A percentile compares a stretch with the other conserved stretches of the same genome.
Evolutionary conservation across 2,113 vertebrate genomes (phyloP).

Genomic region (Donacobius atricapilla): DNA sequence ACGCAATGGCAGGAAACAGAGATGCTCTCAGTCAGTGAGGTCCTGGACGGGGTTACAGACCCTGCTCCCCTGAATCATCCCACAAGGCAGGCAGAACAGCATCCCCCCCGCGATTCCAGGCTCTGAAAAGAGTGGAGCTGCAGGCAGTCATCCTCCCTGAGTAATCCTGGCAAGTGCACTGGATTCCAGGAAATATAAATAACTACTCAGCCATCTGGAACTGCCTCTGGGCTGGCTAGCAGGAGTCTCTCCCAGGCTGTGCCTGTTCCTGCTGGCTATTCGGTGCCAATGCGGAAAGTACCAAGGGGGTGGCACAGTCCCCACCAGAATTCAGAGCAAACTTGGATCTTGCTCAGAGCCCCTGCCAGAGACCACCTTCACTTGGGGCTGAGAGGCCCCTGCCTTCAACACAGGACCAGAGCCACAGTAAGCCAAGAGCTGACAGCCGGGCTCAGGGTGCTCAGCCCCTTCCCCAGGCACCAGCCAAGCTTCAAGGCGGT

Average conservation of each 20-base stretch:
- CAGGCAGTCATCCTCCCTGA: neutral
- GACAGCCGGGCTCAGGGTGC: accelerated
- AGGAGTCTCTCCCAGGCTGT: neutral
- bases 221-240: neutral
- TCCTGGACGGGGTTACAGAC: neutral
- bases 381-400: accelerated
- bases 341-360: neutral
- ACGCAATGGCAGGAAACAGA: neutral
- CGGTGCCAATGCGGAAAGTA: accelerated
- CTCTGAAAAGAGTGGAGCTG: neutral
- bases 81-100: neutral
- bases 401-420: neutral
- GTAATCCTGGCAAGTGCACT: neutral
- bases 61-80: neutral
- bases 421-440: neutral
- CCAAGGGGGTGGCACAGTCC: neutral
- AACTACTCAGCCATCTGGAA: neutral
- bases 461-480: neutral
- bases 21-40: accelerated
- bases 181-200: constrained; percentile 23
- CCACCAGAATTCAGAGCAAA: neutral
- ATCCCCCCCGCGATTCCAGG: no score
- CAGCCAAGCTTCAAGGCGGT: neutral
- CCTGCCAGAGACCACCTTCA: neutral
- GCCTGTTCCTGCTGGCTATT: neutral